phyloP scores from a whole-genome alignment of 2,113 vertebrate species.

The Serilophus lunatus region DNA sequence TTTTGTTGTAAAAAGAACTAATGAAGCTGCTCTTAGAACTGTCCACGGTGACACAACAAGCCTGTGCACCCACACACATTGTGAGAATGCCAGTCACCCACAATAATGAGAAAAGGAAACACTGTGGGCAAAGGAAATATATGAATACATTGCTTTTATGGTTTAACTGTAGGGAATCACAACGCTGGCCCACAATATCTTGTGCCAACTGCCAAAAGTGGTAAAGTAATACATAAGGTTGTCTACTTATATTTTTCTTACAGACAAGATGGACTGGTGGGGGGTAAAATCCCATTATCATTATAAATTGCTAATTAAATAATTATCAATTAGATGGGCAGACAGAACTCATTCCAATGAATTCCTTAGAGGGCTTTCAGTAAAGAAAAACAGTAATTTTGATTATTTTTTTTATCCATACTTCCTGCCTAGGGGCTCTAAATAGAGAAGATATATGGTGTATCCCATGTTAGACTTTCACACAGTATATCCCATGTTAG shows the following conservation, averaged over 20 bases:
- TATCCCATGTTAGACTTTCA: conserved; percentile 52
- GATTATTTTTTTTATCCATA: conserved; percentile 66
- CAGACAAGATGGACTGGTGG: conserved; percentile 72
- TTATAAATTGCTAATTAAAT: conserved; percentile 87
- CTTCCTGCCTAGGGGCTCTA: conserved; percentile 71
- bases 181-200: conserved; percentile 51
- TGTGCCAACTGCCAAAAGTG: conserved; percentile 51
- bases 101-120: conserved; percentile 65
- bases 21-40: conserved; percentile 78
- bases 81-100: conserved; percentile 68
- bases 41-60: conserved; percentile 74
- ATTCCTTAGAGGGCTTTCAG: conserved; percentile 75
- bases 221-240: conserved; percentile 54
- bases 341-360: conserved; percentile 78
- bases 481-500: conserved; percentile 24
- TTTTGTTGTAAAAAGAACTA: conserved; percentile 82
- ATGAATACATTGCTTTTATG: conserved; percentile 52
- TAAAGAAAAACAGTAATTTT: conserved; percentile 78
- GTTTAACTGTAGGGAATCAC: conserved; percentile 63
- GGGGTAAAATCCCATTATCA: conserved; percentile 82
- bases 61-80: conserved; percentile 75
- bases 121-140: conserved; percentile 50
- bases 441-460: conserved; percentile 61
- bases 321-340: conserved; percentile 85
- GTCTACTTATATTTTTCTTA: conserved; percentile 72